Base-by-base conservation (phyloP, 2,888 invertebrate genomes). In the Hedya salicella region DNA sequence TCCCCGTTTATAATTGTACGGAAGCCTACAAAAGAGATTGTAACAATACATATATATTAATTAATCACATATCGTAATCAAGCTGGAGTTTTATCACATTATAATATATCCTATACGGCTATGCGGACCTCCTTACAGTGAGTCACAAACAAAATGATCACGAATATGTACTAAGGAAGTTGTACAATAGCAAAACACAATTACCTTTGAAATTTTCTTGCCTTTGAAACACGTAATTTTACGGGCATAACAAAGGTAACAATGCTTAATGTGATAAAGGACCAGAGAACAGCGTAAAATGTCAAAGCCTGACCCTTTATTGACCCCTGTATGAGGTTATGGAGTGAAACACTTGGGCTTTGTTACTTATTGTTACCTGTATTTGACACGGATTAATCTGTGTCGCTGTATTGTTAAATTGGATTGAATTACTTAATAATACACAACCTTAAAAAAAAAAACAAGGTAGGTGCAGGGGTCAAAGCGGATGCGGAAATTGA, bases 271-370 rank as follows among this genome's bases (percentile, higher is more conserved):
- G 68, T 69, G 76, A 80, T 78, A 76, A 73, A 70, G 68, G 63
- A 69, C 74, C 79, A 76, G 73, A 76, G 75, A 76, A 76, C 79
- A 78, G 77, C 81, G 77, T 78, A 80, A 86, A 87, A 87, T 87
- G 86, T 81, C 87, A 84, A 81, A 75, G 73, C 68, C 72, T 83
- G 82, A 84, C 83, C 81, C 80, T 62, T 69, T 52, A 39, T 30
- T 60, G 56, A 60, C 62, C 59, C 59, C 32, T 19, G 52, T 36
- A 56, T 62, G 42, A 39, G 60, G 50, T 67, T 63, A 21, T 32
- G 36, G n/a, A 54, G 61, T 48, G 14, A 60, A 36, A 21, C 25
- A 16, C 19, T 50, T 36, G 8, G n/a, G 44, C 16, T 25, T 54
- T n/a, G n/a, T n/a, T n/a, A n/a, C n/a, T n/a, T n/a, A n/a, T 57